A percentile compares a stretch with the other conserved stretches of the same genome.
Conservation (phyloP, 2,797 vertebrate species). For the Ara ararauna region DNA sequence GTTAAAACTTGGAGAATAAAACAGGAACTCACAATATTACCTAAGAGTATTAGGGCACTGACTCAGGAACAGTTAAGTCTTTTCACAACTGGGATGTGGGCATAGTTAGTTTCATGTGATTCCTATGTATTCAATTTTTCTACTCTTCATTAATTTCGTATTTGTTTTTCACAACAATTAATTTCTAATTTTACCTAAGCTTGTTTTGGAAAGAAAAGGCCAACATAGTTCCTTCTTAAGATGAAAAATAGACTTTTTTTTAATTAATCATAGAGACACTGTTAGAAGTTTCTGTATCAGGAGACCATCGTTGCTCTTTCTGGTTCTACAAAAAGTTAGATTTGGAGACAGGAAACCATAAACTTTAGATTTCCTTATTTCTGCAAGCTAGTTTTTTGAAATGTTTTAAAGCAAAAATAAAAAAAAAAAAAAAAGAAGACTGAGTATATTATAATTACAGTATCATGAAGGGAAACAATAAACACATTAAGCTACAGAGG, state of each 20-base stretch:
- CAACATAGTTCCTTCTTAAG: neutral
- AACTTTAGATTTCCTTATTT: conserved; percentile 31
- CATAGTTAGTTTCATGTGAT: neutral
- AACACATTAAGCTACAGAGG: conserved; percentile 59
- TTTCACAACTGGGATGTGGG: neutral
- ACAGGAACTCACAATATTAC: neutral
- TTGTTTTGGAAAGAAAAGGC: neutral
- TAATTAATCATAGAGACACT: neutral
- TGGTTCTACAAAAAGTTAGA: neutral
- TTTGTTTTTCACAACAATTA: neutral
- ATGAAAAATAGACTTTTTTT: neutral
- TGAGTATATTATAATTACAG: conserved; percentile 60
- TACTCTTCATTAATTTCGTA: neutral
- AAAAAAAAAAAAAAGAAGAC: neutral
- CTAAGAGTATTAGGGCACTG: neutral
- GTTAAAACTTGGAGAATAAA: neutral
- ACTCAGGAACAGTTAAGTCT: neutral
- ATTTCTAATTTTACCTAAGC: neutral
- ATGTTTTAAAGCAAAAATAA: neutral
- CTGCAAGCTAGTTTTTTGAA: conserved; percentile 39
- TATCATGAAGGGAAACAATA: conserved; percentile 53
- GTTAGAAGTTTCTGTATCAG: neutral
- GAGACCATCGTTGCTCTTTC: neutral
- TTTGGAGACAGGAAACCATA: conserved; percentile 27
- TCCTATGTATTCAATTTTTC: neutral